phyloP scores from a whole-genome alignment of 2,797 vertebrate genomes.

The Meriones psammophilus region DNA sequence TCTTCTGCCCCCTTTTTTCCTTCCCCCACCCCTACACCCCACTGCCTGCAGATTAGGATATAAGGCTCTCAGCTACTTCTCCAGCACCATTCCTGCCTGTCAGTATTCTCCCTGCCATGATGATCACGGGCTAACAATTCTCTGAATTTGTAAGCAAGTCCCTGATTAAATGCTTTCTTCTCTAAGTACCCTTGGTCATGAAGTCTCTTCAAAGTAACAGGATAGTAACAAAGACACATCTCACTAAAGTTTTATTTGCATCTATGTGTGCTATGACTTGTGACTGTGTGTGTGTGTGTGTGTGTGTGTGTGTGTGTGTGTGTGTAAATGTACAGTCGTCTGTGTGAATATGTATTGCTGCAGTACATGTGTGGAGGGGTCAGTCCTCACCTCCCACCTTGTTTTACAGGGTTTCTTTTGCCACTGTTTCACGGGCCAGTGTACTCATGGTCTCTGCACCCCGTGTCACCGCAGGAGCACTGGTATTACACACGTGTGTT shows the following conservation, averaged over 20 bases:
- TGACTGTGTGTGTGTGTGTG: background rate
- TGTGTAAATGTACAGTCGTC: background rate
- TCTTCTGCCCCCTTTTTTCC: background rate
- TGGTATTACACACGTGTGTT: background rate
- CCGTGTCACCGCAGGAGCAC: background rate
- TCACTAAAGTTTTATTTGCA: background rate
- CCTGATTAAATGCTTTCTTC: background rate
- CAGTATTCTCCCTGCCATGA: background rate
- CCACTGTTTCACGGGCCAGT: no score
- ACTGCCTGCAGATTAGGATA: background rate
- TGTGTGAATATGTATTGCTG: background rate
- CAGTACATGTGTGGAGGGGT: background rate
- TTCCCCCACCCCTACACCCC: no score
- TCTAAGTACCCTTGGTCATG: background rate
- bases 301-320: background rate
- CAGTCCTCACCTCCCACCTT: background rate
- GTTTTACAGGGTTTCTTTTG: background rate
- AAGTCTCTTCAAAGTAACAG: background rate
- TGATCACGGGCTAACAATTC: background rate
- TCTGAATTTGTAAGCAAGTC: background rate
- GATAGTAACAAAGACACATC: background rate
- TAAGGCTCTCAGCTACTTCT: background rate
- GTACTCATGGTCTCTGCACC: background rate
- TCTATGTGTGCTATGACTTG: background rate
- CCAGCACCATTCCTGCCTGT: background rate